Evolutionary conservation across 2,797 vertebrate genomes (phyloP), one percentile per base, ranked within the genome.

Genomic region (Malacoctenus gilli): DNA sequence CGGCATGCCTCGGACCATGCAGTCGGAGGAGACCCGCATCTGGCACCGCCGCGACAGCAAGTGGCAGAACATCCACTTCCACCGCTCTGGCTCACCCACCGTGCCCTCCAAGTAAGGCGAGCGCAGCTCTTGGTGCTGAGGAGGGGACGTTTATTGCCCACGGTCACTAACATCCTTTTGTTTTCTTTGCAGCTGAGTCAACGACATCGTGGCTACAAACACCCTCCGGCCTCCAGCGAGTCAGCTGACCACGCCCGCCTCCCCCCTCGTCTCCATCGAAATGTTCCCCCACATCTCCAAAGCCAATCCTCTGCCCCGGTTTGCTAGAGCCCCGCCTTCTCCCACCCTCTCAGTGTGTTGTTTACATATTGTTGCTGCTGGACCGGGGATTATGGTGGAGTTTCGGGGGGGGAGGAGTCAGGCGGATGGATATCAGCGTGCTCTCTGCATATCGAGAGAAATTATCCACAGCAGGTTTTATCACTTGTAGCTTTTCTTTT

Each of bases 61-160:
- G 82, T 99, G 96, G 96, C 96, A 98, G 88, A 98, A 97, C 12
- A 94, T 99, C 76, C 96, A 99, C 84, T 97, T 98, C 89, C 97
- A 99, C 71, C 95, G 96, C 79, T 99, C 97, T 0, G 96, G 97
- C 46, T 95, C 96, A 0, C 95, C 94, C 54, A 96, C 95, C 7
- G 90, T 96, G 52, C 94, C 96, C 69, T 88, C 89, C 90, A 96
- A 96, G 95, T 98, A 8, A 25, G 23, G 23, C 4, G n/a, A n/a
- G n/a, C n/a, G n/a, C n/a, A n/a, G n/a, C n/a, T n/a, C n/a, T n/a
- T n/a, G n/a, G n/a, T n/a, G n/a, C n/a, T n/a, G n/a, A n/a, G n/a
- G n/a, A n/a, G n/a, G n/a, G n/a, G n/a, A n/a, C n/a, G n/a, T n/a
- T n/a, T n/a, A n/a, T 25, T 25, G 4, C 23, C 8, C 23, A 4